Conservation (phyloP, 2,888 invertebrate genomes). For the Himalopsyche tibetana region DNA sequence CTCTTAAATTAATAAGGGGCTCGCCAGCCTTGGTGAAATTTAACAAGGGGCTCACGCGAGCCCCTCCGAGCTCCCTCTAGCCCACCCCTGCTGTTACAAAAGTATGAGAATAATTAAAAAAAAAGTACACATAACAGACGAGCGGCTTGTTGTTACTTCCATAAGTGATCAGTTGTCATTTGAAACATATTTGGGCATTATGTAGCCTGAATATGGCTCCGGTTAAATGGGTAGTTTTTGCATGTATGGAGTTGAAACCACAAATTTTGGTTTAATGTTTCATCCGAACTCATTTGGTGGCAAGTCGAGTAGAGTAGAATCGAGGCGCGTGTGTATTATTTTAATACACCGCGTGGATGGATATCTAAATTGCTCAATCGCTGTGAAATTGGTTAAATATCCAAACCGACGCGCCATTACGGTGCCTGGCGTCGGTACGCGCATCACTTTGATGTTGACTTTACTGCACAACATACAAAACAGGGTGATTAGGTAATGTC, state of each 20-base stretch:
- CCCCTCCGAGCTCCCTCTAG: too few relatives aligned
- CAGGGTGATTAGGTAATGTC: slow-evolving; percentile 26
- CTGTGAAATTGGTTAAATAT: slow-evolving; percentile 65
- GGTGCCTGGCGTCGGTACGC: slow-evolving; percentile 47
- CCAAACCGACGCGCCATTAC: slow-evolving; percentile 57
- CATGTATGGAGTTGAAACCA: slow-evolving; percentile 29
- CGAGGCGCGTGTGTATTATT: slow-evolving; percentile 60
- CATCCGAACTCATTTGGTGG: slow-evolving; percentile 46
- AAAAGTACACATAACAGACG: too few relatives aligned
- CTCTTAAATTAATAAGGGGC: too few relatives aligned
- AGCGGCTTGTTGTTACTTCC: too few relatives aligned
- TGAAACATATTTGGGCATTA: neutral
- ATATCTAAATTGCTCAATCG: slow-evolving; percentile 66
- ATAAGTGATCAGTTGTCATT: too few relatives aligned
- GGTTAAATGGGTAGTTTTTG: slow-evolving; percentile 6
- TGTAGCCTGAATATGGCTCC: neutral
- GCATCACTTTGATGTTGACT: slow-evolving; percentile 40
- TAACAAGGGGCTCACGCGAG: too few relatives aligned
- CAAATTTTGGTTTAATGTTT: slow-evolving; percentile 48
- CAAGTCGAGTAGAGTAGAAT: slow-evolving; percentile 44
- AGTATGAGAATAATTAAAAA: too few relatives aligned
- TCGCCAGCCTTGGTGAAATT: too few relatives aligned
- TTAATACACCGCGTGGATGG: slow-evolving; percentile 62
- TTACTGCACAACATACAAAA: slow-evolving; percentile 27
- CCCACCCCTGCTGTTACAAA: too few relatives aligned